Evolutionary conservation across 2,797 vertebrate genomes (phyloP).

Genomic region (Nothura maculosa): DNA sequence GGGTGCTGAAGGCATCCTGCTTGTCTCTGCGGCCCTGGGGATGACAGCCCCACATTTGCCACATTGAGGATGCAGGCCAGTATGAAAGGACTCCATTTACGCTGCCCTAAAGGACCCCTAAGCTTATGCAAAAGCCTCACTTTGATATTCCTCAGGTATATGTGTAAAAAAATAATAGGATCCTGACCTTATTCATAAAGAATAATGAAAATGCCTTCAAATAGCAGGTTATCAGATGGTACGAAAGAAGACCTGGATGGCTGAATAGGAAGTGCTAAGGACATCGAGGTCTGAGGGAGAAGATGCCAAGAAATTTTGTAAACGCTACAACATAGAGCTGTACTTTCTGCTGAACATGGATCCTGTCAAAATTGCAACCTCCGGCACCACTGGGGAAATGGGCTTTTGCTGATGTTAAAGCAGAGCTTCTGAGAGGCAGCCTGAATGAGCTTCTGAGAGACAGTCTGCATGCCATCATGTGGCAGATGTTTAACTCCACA

Average conservation of each 20-base stretch:
- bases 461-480: neutral
- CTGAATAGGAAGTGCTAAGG: neutral
- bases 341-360: neutral
- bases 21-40: neutral
- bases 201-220: neutral
- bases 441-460: neutral
- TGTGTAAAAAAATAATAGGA: neutral
- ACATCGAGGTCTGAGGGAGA: neutral
- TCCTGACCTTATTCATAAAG: neutral
- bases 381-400: neutral
- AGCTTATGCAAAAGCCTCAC: neutral
- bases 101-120: too few species aligned
- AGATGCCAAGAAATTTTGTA: neutral
- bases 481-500: neutral
- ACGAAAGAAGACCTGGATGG: neutral
- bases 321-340: neutral
- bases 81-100: accelerated
- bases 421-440: neutral
- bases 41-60: accelerated
- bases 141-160: neutral
- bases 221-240: neutral
- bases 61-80: neutral
- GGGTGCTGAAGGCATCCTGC: neutral
- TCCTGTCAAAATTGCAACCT: neutral
- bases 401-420: neutral